A percentile compares a stretch with the other conserved stretches of the same genome.
phyloP scores from a whole-genome alignment of 2,113 vertebrate species.

The Galemys pyrenaicus region DNA sequence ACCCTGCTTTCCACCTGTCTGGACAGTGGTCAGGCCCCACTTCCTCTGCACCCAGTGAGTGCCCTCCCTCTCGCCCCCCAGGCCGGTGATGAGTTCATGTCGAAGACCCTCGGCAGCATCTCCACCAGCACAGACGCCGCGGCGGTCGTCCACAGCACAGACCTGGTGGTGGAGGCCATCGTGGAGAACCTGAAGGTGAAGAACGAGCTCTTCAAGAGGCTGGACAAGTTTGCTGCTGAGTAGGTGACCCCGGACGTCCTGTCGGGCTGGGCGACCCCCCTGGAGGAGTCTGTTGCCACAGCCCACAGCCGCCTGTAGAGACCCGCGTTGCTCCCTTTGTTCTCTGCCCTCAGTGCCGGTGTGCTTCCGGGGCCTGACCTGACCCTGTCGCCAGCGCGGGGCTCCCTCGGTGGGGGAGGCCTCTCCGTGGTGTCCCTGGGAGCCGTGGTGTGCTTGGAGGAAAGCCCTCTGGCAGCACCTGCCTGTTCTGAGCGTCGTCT shows the following conservation, averaged over 20 bases:
- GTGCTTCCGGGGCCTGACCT: neutral
- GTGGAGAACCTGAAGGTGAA: constrained; percentile 95
- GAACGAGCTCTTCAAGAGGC: constrained; percentile 91
- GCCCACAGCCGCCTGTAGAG: neutral
- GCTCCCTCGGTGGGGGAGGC: no score
- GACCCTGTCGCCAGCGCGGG: neutral
- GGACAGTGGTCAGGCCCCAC: neutral
- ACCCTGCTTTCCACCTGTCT: neutral
- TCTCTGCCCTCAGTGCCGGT: neutral
- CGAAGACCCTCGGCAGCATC: constrained; percentile 91
- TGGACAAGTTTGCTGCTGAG: constrained; percentile 95
- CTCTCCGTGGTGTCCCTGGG: no score
- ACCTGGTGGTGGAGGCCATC: constrained; percentile 97
- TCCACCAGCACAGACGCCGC: constrained; percentile 89
- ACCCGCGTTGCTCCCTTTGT: neutral
- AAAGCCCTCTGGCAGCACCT: no score
- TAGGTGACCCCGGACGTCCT: constrained; percentile 78
- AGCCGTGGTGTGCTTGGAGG: no score
- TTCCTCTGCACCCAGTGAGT: neutral
- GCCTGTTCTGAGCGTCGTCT: no score
- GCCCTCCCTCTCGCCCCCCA: constrained; percentile 76
- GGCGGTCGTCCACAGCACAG: constrained; percentile 88
- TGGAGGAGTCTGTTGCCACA: rapidly evolving
- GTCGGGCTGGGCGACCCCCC: neutral
- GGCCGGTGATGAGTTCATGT: constrained; percentile 91